Conservation (phyloP, 2,888 invertebrate species). For the Marasmarcha lunaedactyla region DNA sequence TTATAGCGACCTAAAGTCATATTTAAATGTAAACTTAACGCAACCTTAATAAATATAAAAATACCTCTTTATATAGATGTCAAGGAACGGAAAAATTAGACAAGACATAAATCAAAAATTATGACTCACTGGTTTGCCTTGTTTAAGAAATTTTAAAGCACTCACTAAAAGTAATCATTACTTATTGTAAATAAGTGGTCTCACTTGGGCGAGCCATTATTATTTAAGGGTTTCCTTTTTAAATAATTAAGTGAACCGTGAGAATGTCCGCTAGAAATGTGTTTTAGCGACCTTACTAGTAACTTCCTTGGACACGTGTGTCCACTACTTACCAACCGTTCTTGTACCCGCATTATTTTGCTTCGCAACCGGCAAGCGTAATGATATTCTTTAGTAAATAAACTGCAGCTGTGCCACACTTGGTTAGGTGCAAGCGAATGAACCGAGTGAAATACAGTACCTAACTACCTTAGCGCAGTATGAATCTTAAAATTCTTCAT, state of each 20-base stretch:
- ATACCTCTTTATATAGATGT: no score
- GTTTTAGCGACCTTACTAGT: slow-evolving; percentile 45
- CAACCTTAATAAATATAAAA: slow-evolving; percentile 13
- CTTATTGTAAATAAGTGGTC: no score
- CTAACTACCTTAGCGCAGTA: slow-evolving; percentile 33
- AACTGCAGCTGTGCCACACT: slow-evolving; percentile 55
- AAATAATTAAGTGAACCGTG: slow-evolving; percentile 28
- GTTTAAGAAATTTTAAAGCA: no score
- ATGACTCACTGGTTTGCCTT: no score
- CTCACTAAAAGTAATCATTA: no score
- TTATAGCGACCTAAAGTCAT: slow-evolving; percentile 1
- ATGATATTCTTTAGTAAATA: slow-evolving; percentile 55
- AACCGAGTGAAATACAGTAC: slow-evolving; percentile 43
- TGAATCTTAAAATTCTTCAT: slow-evolving; percentile 34
- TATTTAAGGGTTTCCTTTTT: not conserved
- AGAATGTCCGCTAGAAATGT: slow-evolving; percentile 57
- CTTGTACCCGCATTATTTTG: slow-evolving; percentile 56
- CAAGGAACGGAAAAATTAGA: no score
- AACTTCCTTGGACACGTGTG: slow-evolving; percentile 52
- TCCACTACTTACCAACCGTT: slow-evolving; percentile 38
- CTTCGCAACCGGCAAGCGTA: slow-evolving; percentile 55
- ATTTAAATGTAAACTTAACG: no score
- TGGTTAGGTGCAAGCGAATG: slow-evolving; percentile 29
- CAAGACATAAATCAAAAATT: no score
- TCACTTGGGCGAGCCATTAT: slow-evolving; percentile 42